These are phyloP conservation scores for Conomelus anceps DNA, from an alignment of 2,888 invertebrate species.

Conservation along the genomic window DNA sequence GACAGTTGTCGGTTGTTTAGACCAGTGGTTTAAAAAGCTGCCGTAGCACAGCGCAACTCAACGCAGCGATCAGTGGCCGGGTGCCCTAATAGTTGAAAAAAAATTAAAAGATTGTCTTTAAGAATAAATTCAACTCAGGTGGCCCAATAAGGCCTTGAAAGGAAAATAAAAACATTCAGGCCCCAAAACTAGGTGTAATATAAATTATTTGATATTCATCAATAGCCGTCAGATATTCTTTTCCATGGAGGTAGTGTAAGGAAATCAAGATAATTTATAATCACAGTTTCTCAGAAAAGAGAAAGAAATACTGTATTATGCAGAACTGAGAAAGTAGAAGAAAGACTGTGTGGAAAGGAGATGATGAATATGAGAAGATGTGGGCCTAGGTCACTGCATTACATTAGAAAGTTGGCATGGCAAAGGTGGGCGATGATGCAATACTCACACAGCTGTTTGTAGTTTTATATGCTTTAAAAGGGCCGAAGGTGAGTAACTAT, in stretches of 20 bases:
- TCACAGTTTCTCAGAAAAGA: too few species aligned
- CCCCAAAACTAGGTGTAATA: too few species aligned
- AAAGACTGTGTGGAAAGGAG: background rate
- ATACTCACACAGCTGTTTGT: background rate
- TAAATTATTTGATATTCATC: background rate
- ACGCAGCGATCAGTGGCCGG: too few species aligned
- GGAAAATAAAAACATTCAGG: background rate
- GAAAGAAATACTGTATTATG: too few species aligned
- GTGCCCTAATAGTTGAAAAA: too few species aligned
- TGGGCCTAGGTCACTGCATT: background rate
- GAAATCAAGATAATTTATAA: background rate
- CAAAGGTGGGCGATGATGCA: background rate
- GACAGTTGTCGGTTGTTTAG: too few species aligned
- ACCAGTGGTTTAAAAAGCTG: too few species aligned
- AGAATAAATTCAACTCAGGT: background rate
- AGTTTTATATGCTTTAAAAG: background rate
- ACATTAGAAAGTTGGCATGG: background rate
- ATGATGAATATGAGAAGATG: background rate
- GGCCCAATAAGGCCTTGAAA: background rate
- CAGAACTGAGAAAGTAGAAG: background rate
- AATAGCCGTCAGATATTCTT: background rate
- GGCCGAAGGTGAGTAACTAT: background rate
- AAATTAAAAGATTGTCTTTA: background rate
- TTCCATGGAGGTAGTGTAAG: background rate
- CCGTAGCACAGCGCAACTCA: too few species aligned